Evolutionary conservation across 2,888 invertebrate genomes (phyloP), one percentile per base, ranked within the genome.

Genomic region (Mythimna loreyi): DNA sequence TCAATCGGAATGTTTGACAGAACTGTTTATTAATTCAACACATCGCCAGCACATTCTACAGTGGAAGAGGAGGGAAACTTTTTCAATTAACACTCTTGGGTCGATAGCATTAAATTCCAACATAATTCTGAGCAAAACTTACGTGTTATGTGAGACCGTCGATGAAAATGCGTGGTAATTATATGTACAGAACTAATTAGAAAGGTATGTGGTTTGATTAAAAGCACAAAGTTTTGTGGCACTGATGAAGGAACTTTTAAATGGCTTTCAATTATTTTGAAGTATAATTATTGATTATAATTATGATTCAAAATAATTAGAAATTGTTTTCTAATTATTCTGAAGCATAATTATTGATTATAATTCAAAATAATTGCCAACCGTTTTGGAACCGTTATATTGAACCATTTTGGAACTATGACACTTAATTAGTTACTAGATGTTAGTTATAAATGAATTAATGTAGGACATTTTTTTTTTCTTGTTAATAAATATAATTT

Each of bases 61-160:
- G 83, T 85, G 83, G 83, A n/a, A n/a, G n/a, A 79, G 78, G 82
- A 45, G 43, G 13, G 43, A 91, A 95, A 95, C 87, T 95, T 95
- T 95, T 94, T 94, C 93, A 94, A 95, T 95, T 94, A 95, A 92
- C 89, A 87, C 85, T 87, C 87, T 86, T 83, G 83, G 87, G 87
- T 89, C 90, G 90, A 91, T 92, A 85, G 84, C 91, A 92, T 93
- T 93, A 91, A 94, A 94, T 93, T 93, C 92, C 91, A 83, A 87
- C 88, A 88, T 90, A 89, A 92, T 92, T 90, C 90, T 87, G 30
- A 3, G 86, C 86, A 78, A 83, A 85, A 83, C 78, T 87, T 87
- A 88, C 82, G 83, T 86, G 86, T 85, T 83, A 80, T 80, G 81
- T 72, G 85, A 80, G 85, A 50, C 63, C 57, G 25, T 83, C 82